These are phyloP conservation scores for Salvator merianae DNA, from an alignment of 2,113 vertebrate species.

Conservation along the genomic window DNA sequence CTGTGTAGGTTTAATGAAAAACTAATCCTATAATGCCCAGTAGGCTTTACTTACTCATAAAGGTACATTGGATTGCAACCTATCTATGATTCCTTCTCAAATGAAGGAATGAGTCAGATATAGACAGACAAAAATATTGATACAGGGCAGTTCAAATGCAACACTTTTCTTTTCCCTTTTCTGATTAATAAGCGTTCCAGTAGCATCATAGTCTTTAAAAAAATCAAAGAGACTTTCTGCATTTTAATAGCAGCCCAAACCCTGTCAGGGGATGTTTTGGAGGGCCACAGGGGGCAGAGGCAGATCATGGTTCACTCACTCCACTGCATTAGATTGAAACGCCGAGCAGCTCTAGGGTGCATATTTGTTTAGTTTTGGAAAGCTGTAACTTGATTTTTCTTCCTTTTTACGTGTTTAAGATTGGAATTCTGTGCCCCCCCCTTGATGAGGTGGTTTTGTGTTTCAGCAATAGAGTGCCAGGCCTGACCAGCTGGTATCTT, in stretches of 20 bases:
- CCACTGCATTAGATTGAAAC: constrained; percentile 67
- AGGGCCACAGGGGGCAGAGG: background rate
- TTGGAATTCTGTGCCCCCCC: background rate
- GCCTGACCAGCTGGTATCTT: constrained; percentile 81
- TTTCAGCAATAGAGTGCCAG: constrained; percentile 80
- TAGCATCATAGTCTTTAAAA: background rate
- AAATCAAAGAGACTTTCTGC: background rate
- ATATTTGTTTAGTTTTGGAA: constrained; percentile 34
- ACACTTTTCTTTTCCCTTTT: background rate
- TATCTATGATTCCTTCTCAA: background rate
- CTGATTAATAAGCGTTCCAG: background rate
- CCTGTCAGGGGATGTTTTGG: background rate
- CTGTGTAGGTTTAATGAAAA: background rate
- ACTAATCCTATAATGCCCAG: background rate
- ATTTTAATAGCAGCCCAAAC: background rate
- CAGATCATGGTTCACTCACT: background rate
- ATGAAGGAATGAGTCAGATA: background rate
- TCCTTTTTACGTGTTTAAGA: no score
- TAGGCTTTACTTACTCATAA: background rate
- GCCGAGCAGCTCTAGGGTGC: constrained; percentile 55
- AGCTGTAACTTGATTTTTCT: background rate
- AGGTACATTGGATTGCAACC: background rate
- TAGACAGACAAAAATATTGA: background rate
- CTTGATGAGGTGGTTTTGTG: constrained; percentile 69
- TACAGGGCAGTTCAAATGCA: background rate